Base-by-base conservation (phyloP, 2,888 invertebrate genomes). In the Leptinotarsa rubiginosa region DNA sequence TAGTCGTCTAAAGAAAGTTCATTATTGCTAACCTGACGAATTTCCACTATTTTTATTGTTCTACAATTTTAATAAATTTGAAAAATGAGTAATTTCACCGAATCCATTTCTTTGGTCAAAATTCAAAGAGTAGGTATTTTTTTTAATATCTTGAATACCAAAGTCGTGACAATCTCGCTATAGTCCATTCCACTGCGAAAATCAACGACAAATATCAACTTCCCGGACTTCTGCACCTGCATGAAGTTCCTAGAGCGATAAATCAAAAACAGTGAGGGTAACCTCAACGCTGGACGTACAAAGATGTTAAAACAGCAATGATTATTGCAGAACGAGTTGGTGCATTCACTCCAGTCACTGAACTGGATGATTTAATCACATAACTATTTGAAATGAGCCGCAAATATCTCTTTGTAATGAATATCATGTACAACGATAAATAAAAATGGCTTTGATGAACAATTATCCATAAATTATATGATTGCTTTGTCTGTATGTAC, bases 351-450 rank as follows among this genome's bases (percentile, higher is more conserved):
- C 73, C 78, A 79, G 75, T 75, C 84, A 82, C 75, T 82, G 83
- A 82, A 74, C 82, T 69, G 82, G 64, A 81, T 84, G 79, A 84
- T 84, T 80, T 76, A 80, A 84, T 84, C 79, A 80, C 78, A 80
- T 81, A 81, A 80, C 78, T 80, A 79, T 80, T 81, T 77, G 83
- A 82, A 82, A 81, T 79, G 80, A 80, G 81, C 81, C 80, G 79
- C 82, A 81, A 81, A 81, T 82, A 82, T 82, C 78, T 80, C 83
- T 81, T 80, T 82, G 81, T 65, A 25, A 73, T 73, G 68, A 52
- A 73, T 75, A 56, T 54, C 68, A 72, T 59, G 56, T 79, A 80
- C 54, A 54, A 77, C 62, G 65, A 59, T 56, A 31, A 65, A 66
- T 65, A 67, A 70, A 72, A 75, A 69, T 47, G 50, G 69, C 50